Conservation (phyloP, 2,888 invertebrate genomes). For the Axea sp. region DNA sequence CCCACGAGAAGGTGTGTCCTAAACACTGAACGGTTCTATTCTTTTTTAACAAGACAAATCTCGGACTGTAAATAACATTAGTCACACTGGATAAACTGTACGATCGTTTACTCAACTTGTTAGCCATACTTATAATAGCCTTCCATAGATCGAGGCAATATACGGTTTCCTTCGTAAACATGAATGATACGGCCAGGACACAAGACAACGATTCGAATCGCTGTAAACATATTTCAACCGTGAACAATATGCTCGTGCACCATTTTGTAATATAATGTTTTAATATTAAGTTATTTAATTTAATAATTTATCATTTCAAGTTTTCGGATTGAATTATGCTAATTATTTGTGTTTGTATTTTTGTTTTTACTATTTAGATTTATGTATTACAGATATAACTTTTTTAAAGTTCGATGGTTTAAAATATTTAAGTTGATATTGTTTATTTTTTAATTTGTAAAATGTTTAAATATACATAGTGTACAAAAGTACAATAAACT, state of each 20-base stretch:
- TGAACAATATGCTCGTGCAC: slow-evolving; percentile 18
- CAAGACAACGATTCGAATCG: slow-evolving; percentile 26
- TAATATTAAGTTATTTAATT: slow-evolving; percentile 17
- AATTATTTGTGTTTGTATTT: too few species aligned
- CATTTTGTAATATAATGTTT: not conserved
- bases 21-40: slow-evolving; percentile 36
- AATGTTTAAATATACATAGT: too few species aligned
- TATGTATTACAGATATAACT: too few species aligned
- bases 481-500: too few species aligned
- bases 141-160: slow-evolving; percentile 19
- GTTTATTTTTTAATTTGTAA: too few species aligned
- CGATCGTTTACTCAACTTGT: slow-evolving; percentile 46
- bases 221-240: slow-evolving; percentile 31
- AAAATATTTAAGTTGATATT: too few species aligned
- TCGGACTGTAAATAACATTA: slow-evolving; percentile 44
- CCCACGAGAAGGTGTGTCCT: slow-evolving; percentile 34
- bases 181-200: slow-evolving; percentile 21
- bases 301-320: too few species aligned
- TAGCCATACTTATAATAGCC: slow-evolving; percentile 44
- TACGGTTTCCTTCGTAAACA: slow-evolving; percentile 25
- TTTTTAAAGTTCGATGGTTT: too few species aligned
- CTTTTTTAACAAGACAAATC: slow-evolving; percentile 45
- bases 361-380: too few species aligned
- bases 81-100: slow-evolving; percentile 34
- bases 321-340: too few species aligned